Conservation (phyloP, 1,140 invertebrate species). For the Danaus melanippus region DNA sequence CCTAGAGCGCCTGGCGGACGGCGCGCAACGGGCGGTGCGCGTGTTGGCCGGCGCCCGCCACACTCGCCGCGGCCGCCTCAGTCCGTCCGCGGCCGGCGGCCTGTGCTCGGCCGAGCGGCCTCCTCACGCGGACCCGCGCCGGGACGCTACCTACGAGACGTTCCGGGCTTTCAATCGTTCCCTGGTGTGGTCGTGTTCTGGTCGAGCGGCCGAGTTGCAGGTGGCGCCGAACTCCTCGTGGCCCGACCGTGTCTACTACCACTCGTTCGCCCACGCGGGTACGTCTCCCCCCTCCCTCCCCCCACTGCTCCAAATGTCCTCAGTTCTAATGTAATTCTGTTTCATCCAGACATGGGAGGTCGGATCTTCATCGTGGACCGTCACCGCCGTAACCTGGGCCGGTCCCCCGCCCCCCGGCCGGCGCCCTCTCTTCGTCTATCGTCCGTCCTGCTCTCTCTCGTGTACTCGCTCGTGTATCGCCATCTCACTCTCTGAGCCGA, state of each 20-base stretch:
- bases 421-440: background rate
- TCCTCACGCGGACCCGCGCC: slow-evolving; percentile 77
- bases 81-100: slow-evolving; percentile 83
- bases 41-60: slow-evolving; percentile 91
- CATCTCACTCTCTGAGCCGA: no score
- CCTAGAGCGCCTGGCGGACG: slow-evolving; percentile 81
- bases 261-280: slow-evolving; percentile 87
- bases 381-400: slow-evolving; percentile 39
- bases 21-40: slow-evolving; percentile 79
- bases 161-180: slow-evolving; percentile 90
- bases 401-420: slow-evolving; percentile 16
- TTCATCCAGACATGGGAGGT: slow-evolving; percentile 47
- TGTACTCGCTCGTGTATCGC: slow-evolving; percentile 6
- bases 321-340: background rate
- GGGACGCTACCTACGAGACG: slow-evolving; percentile 79
- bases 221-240: slow-evolving; percentile 91
- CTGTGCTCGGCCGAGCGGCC: slow-evolving; percentile 82
- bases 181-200: slow-evolving; percentile 78
- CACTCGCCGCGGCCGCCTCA: slow-evolving; percentile 82
- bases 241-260: slow-evolving; percentile 95
- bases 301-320: background rate
- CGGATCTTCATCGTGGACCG: slow-evolving; percentile 56
- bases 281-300: background rate
- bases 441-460: background rate
- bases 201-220: slow-evolving; percentile 80